phyloP scores from a whole-genome alignment of 1,140 invertebrate genomes.

The Glossosoma conforme region DNA sequence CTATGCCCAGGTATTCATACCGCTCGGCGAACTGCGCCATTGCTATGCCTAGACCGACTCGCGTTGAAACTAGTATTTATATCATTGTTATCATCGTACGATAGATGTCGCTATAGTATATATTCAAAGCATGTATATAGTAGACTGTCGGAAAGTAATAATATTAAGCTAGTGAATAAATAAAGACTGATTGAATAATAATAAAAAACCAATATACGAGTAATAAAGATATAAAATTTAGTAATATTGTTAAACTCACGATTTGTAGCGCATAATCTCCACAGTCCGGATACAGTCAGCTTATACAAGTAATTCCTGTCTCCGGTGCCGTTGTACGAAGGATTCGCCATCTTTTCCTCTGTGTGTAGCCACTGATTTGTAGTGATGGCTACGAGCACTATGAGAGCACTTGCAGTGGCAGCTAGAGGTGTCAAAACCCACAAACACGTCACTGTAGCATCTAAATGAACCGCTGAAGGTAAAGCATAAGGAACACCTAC shows the following conservation, averaged over 20 bases:
- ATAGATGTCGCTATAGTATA: too few species aligned
- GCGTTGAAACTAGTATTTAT: too few species aligned
- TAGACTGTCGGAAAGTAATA: too few species aligned
- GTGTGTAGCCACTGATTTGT: constrained; percentile 69
- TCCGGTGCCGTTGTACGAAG: constrained; percentile 59
- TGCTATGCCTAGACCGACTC: too few species aligned
- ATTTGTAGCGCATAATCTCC: constrained; percentile 65
- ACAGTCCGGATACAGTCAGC: constrained; percentile 63
- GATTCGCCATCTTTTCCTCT: constrained; percentile 64
- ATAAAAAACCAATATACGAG: too few species aligned
- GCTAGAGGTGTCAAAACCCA: constrained; percentile 61
- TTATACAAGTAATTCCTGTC: constrained; percentile 60
- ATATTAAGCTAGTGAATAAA: too few species aligned
- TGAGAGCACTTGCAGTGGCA: constrained; percentile 58
- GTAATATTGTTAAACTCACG: constrained; percentile 58
- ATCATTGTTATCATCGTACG: too few species aligned
- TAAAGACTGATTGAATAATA: too few species aligned
- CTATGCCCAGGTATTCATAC: too few species aligned
- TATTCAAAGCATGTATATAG: too few species aligned
- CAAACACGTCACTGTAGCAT: constrained; percentile 54
- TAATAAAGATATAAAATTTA: too few species aligned
- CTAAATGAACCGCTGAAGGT: constrained; percentile 44
- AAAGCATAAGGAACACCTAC: constrained; percentile 31
- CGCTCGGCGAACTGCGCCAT: too few species aligned
- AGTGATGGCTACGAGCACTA: constrained; percentile 58